These are phyloP conservation scores for Mantis religiosa DNA, from an alignment of 2,888 invertebrate species.

Conservation along the genomic window DNA sequence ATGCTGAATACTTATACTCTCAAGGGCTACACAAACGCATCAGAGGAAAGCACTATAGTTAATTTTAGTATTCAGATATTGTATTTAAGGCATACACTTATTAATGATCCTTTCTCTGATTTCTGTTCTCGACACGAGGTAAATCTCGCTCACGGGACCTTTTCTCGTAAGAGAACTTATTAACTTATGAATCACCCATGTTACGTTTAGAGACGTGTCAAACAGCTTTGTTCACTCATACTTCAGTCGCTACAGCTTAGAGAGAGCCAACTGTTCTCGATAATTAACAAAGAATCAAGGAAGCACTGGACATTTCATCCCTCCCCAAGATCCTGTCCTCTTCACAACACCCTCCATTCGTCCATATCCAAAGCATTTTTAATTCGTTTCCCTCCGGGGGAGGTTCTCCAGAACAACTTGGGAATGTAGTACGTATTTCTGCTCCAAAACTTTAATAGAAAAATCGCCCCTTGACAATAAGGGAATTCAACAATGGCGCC, in stretches of 20 bases:
- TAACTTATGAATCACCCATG: too few species aligned
- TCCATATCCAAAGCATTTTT: background rate
- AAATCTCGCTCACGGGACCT: too few species aligned
- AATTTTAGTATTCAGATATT: too few species aligned
- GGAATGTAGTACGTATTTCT: background rate
- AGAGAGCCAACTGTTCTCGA: background rate
- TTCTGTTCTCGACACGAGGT: too few species aligned
- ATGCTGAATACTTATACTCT: too few species aligned
- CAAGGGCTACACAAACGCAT: too few species aligned
- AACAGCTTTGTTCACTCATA: too few species aligned
- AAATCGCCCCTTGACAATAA: background rate
- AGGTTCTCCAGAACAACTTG: background rate
- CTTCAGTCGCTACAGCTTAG: background rate
- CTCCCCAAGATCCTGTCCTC: background rate
- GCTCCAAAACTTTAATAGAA: background rate
- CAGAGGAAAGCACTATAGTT: too few species aligned
- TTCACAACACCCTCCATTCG: background rate
- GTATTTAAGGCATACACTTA: too few species aligned
- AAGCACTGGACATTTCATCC: background rate
- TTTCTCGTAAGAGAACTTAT: too few species aligned
- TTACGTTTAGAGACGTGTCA: too few species aligned
- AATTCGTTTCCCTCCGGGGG: background rate
- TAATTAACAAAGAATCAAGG: background rate
- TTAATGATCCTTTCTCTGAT: too few species aligned
- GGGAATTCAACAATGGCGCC: background rate